Evolutionary conservation across 2,113 vertebrate species (phyloP), one percentile per base, ranked within the genome.

Genomic region (Oryzias woworae): DNA sequence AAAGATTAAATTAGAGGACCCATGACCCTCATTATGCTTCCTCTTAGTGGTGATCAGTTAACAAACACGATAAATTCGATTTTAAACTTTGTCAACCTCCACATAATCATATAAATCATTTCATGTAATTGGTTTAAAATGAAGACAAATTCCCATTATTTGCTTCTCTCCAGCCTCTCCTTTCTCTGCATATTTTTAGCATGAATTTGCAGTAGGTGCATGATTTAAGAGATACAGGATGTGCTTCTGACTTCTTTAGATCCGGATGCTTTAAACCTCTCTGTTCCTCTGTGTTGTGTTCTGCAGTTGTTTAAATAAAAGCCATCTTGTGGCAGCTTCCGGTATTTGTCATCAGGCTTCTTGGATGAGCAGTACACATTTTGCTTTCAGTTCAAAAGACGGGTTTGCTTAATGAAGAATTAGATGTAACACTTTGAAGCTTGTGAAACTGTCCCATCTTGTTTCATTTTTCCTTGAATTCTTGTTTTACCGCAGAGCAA

Each of bases 301-400:
- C 20, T 14, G 55, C 68, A 72, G 75, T 68, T 69, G 60, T 72
- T 20, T 20, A 28, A 64, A 45, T 62, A n/a, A 43, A 62, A 70
- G 84, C 84, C 83, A 64, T 24, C 81, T 76, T 61, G 79, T 81
- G 75, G 82, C 58, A 26, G 52, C 57, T 80, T 87, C 71, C 69
- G 73, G 80, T 74, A 78, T 66, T 70, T 26, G 4, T 17, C 36
- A 2, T 13, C 36, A 36, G 36, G 36, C 36, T 36, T 36, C 12
- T 36, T 12, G 36, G 12, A 36, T 10, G 36, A 36, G 36, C 2
- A 12, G 8, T 2, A 3, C 36, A 3, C 12, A 3, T 2, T 36
- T 36, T 36, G 2, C 8, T 36, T 36, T 12, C 8, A 10, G 10
- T 36, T 36, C 36, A 12, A 13, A 36, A 10, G 36, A 36, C 3